These are phyloP conservation scores for Ceratina japonica DNA, from an alignment of 1,140 invertebrate genomes.

Conservation along the genomic window DNA sequence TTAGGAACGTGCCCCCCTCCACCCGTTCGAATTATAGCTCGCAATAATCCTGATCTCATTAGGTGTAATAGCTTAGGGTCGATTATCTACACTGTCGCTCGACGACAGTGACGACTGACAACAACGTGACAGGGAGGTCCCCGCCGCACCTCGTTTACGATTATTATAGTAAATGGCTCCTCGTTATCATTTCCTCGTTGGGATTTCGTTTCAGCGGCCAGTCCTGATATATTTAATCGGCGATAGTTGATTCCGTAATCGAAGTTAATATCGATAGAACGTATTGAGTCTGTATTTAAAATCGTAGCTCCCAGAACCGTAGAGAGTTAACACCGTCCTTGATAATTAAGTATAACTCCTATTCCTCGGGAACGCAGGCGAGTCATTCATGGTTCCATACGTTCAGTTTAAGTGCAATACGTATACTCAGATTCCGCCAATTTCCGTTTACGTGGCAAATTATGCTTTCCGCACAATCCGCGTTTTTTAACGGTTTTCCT, in stretches of 20 bases:
- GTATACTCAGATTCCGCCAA: background rate
- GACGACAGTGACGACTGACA: background rate
- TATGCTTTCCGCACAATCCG: conserved; percentile 12
- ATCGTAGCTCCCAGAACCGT: background rate
- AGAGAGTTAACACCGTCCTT: background rate
- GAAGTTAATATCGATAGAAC: background rate
- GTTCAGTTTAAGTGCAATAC: conserved; percentile 9
- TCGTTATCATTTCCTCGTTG: background rate
- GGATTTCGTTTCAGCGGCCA: background rate
- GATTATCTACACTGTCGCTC: conserved; percentile 42
- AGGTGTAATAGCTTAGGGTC: conserved; percentile 43
- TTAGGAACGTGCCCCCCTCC: conserved; percentile 25
- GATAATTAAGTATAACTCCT: too few species aligned
- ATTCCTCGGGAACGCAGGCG: too few species aligned
- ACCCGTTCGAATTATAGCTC: conserved; percentile 31
- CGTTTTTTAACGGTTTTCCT: background rate
- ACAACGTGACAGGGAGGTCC: background rate
- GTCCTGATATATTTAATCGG: background rate
- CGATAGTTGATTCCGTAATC: background rate
- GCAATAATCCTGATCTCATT: conserved; percentile 63
- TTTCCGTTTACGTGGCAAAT: conserved; percentile 9
- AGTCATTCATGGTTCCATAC: too few species aligned
- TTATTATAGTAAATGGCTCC: background rate
- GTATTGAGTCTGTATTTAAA: background rate
- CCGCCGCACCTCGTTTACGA: background rate